Evolutionary conservation across 2,797 vertebrate species (phyloP), one percentile per base, ranked within the genome.

Genomic region (Adrianichthys oophorus): DNA sequence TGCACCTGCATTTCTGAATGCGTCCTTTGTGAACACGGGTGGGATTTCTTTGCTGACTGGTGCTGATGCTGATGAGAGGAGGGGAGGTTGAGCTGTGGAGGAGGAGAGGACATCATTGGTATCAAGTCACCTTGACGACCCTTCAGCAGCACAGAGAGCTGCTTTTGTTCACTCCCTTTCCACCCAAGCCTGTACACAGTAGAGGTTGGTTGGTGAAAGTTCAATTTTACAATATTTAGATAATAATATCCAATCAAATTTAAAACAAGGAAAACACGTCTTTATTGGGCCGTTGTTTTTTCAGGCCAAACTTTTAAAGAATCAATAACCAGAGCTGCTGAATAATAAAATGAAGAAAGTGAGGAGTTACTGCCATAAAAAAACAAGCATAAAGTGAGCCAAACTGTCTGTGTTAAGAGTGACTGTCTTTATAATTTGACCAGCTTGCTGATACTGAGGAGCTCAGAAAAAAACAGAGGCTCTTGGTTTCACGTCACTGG

Each of bases 81-180:
- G 41, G 24, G 23, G 44, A 32, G n/a, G 29, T 59, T 59, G 21
- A 43, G 58, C 45, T 55, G 19, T 59, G 64, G 48, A 41, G 48
- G 52, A 19, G 19, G 44, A 12, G 19, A 53, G 26, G 57, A 53
- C 68, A 70, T 19, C 77, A 71, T 83, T 79, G 49, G 48, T 43
- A 6, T 65, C 15, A 42, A 53, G 77, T 78, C 74, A 74, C 78
- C 80, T 79, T 72, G 69, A 62, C 52, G 55, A 79, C 73, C 79
- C 65, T 21, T 69, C 65, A 72, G 54, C 58, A 57, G 45, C 65
- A 57, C 23, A 41, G 43, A 21, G 41, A 48, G 42, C 54, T 32
- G 19, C 4, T 41, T 51, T 52, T 48, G 40, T 56, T 24, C 48
- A 8, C 41, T 47, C 59, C 43, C 29, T 1, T 14, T 37, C 48